Evolutionary conservation across 2,797 vertebrate species (phyloP), one percentile per base, ranked within the genome.

Genomic region (Lutjanus campechanus): DNA sequence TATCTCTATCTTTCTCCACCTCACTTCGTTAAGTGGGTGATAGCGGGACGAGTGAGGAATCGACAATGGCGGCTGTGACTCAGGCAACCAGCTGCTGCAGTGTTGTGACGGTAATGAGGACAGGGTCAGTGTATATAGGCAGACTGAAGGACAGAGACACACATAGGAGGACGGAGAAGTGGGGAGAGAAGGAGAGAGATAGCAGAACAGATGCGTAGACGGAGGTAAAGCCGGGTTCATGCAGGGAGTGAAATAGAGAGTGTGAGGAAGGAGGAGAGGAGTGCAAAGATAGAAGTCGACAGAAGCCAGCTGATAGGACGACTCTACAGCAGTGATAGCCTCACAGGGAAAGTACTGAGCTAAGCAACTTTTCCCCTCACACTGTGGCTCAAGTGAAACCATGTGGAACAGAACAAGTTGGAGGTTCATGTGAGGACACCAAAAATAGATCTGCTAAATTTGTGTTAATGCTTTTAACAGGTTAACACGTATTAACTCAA

Each of bases 51-150:
- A 82, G 82, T 5, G 63, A 82, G 83, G 84, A 90, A 91, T 87
- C 81, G 62, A 87, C 92, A 91, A 88, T 89, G 85, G 89, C 84
- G 89, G 84, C 89, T 85, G 85, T 90, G 92, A 93, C 89, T 89
- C 84, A 88, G 79, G 67, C 87, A 82, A 82, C 83, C 86, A 82
- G 90, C 85, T 90, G 89, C 92, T 92, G 88, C 90, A 82, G 88
- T 88, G 72, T 90, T 89, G 82, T 90, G 90, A 92, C 91, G 89
- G 92, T 94, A 94, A 95, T 93, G 92, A 95, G 94, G 91, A 90
- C 88, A 69, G 91, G 91, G 92, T 93, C 89, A 89, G 88, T 50
- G 84, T 70, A 68, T 63, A 78, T 36, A 86, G 89, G 85, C 83
- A 86, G 84, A 77, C 69, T 83, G 87, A 92, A 86, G 61, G 86